Evolutionary conservation across 53 echinoderm and acorn worm genomes (phyloP), one percentile per base, ranked within the genome.

Genomic region (Echinarachnius parma): DNA sequence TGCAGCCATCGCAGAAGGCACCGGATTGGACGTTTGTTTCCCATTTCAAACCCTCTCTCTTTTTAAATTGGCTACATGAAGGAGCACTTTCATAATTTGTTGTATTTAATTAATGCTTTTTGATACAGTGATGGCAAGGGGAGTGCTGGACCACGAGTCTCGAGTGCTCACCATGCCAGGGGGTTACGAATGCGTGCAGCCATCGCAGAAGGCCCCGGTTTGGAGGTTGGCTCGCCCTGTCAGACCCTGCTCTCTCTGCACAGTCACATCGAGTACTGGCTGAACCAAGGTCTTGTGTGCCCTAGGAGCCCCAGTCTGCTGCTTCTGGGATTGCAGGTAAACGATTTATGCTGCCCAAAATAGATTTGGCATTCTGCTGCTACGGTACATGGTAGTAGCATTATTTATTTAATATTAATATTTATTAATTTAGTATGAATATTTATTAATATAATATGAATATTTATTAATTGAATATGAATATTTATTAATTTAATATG

Each of bases 241-340:
- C 70, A 84, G 25, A 78, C 94, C 14, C 52, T 93, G n/a, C 71
- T 86, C 2, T 58, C 84, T 31, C 25, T 93, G 23, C 76, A 62
- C 49, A 70, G 78, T 0, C 66, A 76, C 29, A 52, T 90, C 66
- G 80, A 92, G 72, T 91, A 96, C 78, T 91, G 91, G 88, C 76
- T 80, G 10, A 86, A 91, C 19, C 85, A 91, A 34, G 98, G 98
- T 16, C 85, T 79, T 77, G 98, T 96, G 31, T 88, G 84, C 24
- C 88, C 91, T 4, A 45, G 77, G 2, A 87, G 82, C 16, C 71
- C 64, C 13, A 91, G 86, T 63, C 88, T 96, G 37, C 78, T 96
- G 13, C 84, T 96, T 22, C 48, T 96, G 37, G 98, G 98, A 21
- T 59, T 96, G 3, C 47, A 88, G 98, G 98, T 96, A 75, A 82